Base-by-base conservation (phyloP, 2,888 invertebrate species). In the Bruchidius siliquastri region DNA sequence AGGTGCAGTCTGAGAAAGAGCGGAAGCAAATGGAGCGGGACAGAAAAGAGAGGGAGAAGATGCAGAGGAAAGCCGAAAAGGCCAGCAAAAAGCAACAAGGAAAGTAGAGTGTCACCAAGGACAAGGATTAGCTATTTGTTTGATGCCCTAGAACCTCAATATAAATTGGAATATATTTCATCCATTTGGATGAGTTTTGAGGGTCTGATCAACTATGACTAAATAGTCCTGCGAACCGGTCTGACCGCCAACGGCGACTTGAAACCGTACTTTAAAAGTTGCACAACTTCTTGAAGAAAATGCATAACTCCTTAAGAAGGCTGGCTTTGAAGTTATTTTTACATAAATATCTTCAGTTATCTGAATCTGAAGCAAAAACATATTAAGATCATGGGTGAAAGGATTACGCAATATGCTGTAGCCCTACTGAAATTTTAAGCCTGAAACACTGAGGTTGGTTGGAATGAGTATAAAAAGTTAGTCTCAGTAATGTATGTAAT, bases 31-130 rank as follows among this genome's bases (percentile, higher is more conserved):
- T 94, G 86, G 97, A 98, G 83, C 95, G 96, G 81, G 95, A 95
- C 81, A 89, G 92, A 73, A 93, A 94, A 81, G 92, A 93, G 80
- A 92, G 94, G 81, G 94, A 97, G 84, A 94, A 95, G 83, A 91
- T 94, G 83, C 91, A 94, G 85, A 91, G 93, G 83, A 96, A 96
- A 87, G 95, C 95, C 20, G 96, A 96, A 84, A 91, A 90, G 82
- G 88, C 88, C 67, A 88, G 83, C 78, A 90, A 92, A 87, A 93
- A 92, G 87, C 93, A 93, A 87, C 90, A 76, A 67, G 22, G 21
- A 21, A 68, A 68, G 20, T 68, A 68, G 18, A 13, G 1, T 49
- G 8, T 8, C 49, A 13, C 8, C 49, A 13, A 8, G 49, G 49
- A 49, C 49, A 49, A 1, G 49, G 49, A 26, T 4, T 26, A 2